Conservation (phyloP, 1,140 invertebrate species). For the Drosophila yakuba region DNA sequence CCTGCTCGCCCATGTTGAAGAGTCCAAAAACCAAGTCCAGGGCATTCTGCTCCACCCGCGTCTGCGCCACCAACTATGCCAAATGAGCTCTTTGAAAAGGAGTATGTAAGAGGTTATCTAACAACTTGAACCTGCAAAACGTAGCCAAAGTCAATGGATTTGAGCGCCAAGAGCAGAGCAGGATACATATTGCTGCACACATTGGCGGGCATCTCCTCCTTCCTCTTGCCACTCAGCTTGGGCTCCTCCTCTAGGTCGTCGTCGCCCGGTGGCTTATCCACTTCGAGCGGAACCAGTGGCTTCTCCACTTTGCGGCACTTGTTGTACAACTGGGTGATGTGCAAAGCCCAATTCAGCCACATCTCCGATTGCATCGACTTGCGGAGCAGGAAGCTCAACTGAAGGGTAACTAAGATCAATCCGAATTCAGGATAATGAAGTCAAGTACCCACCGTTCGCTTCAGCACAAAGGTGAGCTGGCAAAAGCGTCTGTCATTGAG, state of each 20-base stretch:
- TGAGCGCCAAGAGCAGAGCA: constrained; percentile 85
- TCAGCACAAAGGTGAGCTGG: constrained; percentile 80
- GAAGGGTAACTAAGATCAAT: neutral
- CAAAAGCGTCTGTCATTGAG: constrained; percentile 78
- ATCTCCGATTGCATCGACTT: constrained; percentile 78
- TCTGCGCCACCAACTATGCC: constrained; percentile 61
- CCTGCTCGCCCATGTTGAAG: constrained; percentile 81
- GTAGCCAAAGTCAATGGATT: constrained; percentile 86
- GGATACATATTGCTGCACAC: constrained; percentile 87
- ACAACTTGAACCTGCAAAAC: constrained; percentile 85
- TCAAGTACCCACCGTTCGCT: constrained; percentile 66
- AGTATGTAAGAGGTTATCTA: constrained; percentile 3
- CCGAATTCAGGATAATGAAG: rapidly evolving
- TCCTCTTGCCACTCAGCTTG: constrained; percentile 60
- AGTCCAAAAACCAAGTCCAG: constrained; percentile 76
- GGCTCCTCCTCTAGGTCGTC: constrained; percentile 48
- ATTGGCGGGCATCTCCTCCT: constrained; percentile 75
- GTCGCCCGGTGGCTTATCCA: constrained; percentile 4
- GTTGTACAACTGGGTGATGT: constrained; percentile 78
- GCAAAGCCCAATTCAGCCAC: constrained; percentile 77
- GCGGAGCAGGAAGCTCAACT: constrained; percentile 66
- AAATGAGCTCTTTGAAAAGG: no score
- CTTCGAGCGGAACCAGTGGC: constrained; percentile 1
- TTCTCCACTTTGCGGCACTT: constrained; percentile 66
- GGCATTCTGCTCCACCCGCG: constrained; percentile 73